Conservation (phyloP, 2,888 invertebrate species). For the Amiota communis region DNA sequence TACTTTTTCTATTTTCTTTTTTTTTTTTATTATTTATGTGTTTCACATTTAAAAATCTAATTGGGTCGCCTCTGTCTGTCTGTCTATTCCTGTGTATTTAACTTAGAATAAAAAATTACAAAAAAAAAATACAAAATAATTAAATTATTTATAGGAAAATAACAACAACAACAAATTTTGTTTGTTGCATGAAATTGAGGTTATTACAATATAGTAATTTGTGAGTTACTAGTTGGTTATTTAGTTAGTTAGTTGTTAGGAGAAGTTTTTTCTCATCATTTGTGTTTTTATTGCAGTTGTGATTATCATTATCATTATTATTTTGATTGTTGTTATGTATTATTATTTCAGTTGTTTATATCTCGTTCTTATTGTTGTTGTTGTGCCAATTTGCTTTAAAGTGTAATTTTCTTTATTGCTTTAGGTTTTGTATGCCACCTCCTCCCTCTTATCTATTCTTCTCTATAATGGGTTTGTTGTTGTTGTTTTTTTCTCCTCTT, state of each 20-base stretch:
- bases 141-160: too few relatives aligned
- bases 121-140: too few relatives aligned
- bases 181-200: background rate
- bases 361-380: background rate
- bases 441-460: too few relatives aligned
- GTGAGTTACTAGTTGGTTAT: too few relatives aligned
- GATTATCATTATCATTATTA: background rate
- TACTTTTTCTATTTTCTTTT: too few relatives aligned
- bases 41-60: too few relatives aligned
- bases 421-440: background rate
- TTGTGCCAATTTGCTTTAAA: constrained; percentile 12
- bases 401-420: constrained; percentile 1
- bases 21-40: too few relatives aligned
- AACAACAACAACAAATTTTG: background rate
- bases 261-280: background rate
- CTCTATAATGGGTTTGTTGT: too few relatives aligned
- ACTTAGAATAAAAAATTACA: too few relatives aligned
- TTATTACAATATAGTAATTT: constrained; percentile 3
- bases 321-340: constrained; percentile 13
- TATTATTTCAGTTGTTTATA: background rate
- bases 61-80: too few relatives aligned
- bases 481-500: background rate
- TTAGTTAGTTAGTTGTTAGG: too few relatives aligned
- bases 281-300: background rate
- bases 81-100: too few relatives aligned